Evolutionary conservation across 2,113 vertebrate genomes (phyloP).

Genomic region (Archilochus colubris): DNA sequence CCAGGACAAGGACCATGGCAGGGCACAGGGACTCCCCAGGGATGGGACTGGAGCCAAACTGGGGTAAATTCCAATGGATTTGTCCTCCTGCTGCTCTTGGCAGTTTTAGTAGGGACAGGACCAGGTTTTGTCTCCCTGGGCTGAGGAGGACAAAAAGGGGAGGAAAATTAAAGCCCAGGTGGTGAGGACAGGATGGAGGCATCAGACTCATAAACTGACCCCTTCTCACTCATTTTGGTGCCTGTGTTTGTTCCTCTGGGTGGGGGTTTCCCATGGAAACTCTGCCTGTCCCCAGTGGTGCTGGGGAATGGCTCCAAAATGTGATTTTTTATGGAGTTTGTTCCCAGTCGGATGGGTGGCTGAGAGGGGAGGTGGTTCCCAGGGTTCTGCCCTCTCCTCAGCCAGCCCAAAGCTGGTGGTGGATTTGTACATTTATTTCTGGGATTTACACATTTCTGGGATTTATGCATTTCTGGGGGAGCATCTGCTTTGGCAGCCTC

Average conservation of each 20-base stretch:
- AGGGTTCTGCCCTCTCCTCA: not conserved
- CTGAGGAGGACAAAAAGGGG: not conserved
- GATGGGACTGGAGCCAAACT: not conserved
- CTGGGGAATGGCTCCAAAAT: not conserved
- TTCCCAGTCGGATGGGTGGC: not conserved
- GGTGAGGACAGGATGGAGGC: not conserved
- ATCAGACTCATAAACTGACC: not conserved
- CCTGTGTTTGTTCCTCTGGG: not conserved
- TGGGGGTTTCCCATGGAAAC: not conserved
- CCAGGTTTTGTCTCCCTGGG: not conserved
- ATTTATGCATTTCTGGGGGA: not conserved
- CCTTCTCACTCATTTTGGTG: not conserved
- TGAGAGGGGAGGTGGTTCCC: not conserved
- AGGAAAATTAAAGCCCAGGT: not conserved
- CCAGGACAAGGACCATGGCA: not conserved
- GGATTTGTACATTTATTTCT: not conserved
- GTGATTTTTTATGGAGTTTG: not conserved
- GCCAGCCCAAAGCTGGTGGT: fast-evolving
- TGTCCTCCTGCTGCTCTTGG: not conserved
- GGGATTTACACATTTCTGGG: too few species aligned
- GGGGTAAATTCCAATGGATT: not conserved
- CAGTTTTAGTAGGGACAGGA: not conserved
- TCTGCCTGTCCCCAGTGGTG: not conserved
- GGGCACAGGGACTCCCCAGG: not conserved
- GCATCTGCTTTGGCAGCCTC: not conserved